Evolutionary conservation across 1,140 invertebrate genomes (phyloP), one percentile per base, ranked within the genome.

Genomic region (Ips nitidus): DNA sequence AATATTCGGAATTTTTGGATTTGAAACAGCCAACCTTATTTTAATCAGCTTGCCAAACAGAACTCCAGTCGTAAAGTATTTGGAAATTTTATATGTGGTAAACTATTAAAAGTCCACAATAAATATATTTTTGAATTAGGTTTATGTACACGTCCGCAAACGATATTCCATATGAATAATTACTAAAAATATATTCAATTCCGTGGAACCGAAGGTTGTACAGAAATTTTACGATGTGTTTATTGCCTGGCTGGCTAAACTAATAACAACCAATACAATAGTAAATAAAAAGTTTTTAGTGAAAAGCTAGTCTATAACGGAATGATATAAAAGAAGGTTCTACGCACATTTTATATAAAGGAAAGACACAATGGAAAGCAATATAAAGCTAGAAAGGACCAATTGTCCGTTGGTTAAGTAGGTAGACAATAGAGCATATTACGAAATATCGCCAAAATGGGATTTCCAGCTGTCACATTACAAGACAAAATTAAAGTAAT

Each of bases 361-460:
- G 62, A 72, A 67, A 68, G 70, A 72, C 76, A 77, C 76, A 77
- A 77, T 74, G 71, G 75, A 71, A 74, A 64, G 76, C 76, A 77
- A 76, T 77, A 77, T 77, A 73, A 66, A 71, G 70, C 69, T 68
- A 55, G 60, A 73, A 73, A 74, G 67, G 58, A 22, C 69, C 73
- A 73, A 73, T 76, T 73, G 75, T 75, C 69, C 68, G 73, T 71
- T 72, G 72, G 66, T 73, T 75, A 73, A 73, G 70, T 71, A 73
- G 72, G 65, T 69, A 70, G 69, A 74, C 72, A 73, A 73, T 58
- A 64, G 70, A 53, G 69, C 69, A 74, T 74, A 70, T 70, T 72
- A 72, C 67, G 71, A 74, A 69, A 71, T 73, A 74, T 72, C 56
- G 67, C 67, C 62, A 42, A 8, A 43, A 39, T 53, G 68, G 66